phyloP scores from a whole-genome alignment of 2,113 vertebrate genomes.

The Talpa occidentalis region DNA sequence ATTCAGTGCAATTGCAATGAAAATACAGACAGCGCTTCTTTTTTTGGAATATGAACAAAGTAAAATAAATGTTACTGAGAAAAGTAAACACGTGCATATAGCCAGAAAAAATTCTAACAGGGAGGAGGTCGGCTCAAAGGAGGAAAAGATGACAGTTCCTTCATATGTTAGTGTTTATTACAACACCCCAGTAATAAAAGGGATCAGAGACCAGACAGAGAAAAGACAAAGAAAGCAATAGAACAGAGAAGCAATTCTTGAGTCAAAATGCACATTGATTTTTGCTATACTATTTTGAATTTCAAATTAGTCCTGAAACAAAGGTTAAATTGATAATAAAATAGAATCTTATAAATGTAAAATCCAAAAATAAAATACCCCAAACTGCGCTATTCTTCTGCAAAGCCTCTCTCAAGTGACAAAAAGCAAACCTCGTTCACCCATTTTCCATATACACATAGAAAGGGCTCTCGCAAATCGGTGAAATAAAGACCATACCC shows the following conservation, averaged over 20 bases:
- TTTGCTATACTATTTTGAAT: not conserved
- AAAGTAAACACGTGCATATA: not conserved
- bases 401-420: not conserved
- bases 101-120: not conserved
- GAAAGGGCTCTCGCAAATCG: not conserved
- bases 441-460: not conserved
- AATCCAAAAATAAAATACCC: too few relatives aligned
- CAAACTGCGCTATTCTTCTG: not conserved
- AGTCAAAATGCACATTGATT: not conserved
- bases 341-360: not conserved
- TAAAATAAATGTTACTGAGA: not conserved
- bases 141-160: not conserved
- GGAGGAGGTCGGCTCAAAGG: not conserved
- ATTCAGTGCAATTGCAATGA: not conserved
- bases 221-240: not conserved
- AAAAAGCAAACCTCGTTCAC: not conserved
- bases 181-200: accelerated
- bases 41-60: not conserved
- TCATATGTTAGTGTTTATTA: not conserved
- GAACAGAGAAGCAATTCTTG: not conserved
- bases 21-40: not conserved
- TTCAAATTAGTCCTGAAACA: not conserved
- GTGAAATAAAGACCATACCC: not conserved
- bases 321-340: not conserved
- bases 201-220: too few relatives aligned